Base-by-base conservation (phyloP, 2,888 invertebrate species). In the Cephus sareptanus region DNA sequence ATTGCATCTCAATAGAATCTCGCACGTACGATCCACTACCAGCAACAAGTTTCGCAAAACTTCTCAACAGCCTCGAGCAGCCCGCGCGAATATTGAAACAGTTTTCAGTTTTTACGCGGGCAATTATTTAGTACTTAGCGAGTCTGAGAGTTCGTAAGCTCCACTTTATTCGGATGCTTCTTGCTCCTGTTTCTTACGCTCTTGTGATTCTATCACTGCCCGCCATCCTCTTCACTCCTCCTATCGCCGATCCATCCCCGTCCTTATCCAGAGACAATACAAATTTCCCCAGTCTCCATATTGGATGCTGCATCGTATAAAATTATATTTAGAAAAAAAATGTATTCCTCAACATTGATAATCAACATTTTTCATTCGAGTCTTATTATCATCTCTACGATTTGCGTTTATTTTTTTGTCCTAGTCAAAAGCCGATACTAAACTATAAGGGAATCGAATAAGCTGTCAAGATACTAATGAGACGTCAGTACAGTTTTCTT, bases 21-120 rank as follows among this genome's bases (percentile, higher is more conserved):
- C 56, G 9, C 56, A 56, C 56, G 56, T 56, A 56, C 56, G 6
- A 23, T 56, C 56, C 56, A 56, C 56, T 3, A 56, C 56, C 23
- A 9, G 56, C 56, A 56, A 56, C 56, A 56, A 56, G 56, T 56
- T 56, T 56, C 56, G 56, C 56, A 56, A 56, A 56, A 84, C 85
- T 84, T 87, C 83, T 80, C 76, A 30, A 76, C 79, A 75, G 76
- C 76, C 77, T 79, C 80, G 77, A 31, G 77, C 80, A 76, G 71
- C 77, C 74, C 77, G 80, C 77, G 75, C 37, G 79, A 73, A 76
- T 81, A 84, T 83, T 84, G 81, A 77, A 79, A 79, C 71, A 77
- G 83, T 83, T 80, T 83, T 77, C 40, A 76, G 76, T 76, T 76
- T 76, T 76, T 76, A 34, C 69, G 30, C 31, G n/a, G n/a, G 31